These are phyloP conservation scores for Oryzias celebensis DNA, from an alignment of 2,113 vertebrate genomes.

Conservation along the genomic window DNA sequence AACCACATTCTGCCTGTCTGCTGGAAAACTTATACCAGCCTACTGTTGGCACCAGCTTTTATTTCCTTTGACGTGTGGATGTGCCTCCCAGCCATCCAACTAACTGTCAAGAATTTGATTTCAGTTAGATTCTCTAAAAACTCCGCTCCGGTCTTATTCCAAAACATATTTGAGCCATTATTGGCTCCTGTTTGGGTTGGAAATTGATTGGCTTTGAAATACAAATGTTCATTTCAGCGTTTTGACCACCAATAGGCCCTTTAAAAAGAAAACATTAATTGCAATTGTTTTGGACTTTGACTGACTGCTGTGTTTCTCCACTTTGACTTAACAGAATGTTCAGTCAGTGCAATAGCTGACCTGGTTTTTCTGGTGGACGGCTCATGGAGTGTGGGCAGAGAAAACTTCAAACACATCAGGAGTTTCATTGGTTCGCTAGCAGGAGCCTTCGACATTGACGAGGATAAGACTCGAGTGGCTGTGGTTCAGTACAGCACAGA, in stretches of 20 bases:
- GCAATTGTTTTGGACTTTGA: background rate
- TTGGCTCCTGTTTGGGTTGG: slow-evolving; percentile 30
- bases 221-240: slow-evolving; percentile 11
- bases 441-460: slow-evolving; percentile 93
- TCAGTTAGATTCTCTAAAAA: slow-evolving; percentile 46
- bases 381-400: slow-evolving; percentile 97
- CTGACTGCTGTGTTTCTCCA: slow-evolving; percentile 16
- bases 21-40: slow-evolving; percentile 51
- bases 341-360: slow-evolving; percentile 89
- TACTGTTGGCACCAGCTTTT: slow-evolving; percentile 48
- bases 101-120: slow-evolving; percentile 48
- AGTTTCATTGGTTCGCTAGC: slow-evolving; percentile 90
- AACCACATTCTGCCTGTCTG: slow-evolving; percentile 50
- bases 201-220: slow-evolving; percentile 5
- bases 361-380: slow-evolving; percentile 96
- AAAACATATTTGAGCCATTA: slow-evolving; percentile 15
- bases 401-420: slow-evolving; percentile 93
- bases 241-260: slow-evolving; percentile 1
- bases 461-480: slow-evolving; percentile 91
- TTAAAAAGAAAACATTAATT: background rate
- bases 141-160: slow-evolving; percentile 22
- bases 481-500: slow-evolving; percentile 97
- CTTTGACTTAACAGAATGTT: slow-evolving; percentile 83
- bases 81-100: slow-evolving; percentile 40
- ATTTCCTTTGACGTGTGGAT: slow-evolving; percentile 63